A percentile compares a stretch with the other conserved stretches of the same genome.
Evolutionary conservation across 1,140 invertebrate genomes (phyloP).

Genomic region (Coelopa frigida): DNA sequence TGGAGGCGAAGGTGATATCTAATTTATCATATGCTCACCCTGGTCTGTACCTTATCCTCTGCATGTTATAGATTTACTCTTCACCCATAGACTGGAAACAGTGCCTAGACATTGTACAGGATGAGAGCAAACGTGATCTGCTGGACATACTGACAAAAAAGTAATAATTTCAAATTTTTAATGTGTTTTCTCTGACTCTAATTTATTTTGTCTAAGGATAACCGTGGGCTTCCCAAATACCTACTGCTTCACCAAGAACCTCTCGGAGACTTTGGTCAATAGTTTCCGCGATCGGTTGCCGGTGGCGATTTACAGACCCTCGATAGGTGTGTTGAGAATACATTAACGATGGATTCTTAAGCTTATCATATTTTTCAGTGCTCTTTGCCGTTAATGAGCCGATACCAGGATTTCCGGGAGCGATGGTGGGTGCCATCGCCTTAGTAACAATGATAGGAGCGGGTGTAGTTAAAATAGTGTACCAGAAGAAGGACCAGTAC

Average conservation of each 20-base stretch:
- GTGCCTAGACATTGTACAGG: conserved; percentile 25
- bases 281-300: conserved; percentile 66
- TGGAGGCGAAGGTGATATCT: conserved; percentile 64
- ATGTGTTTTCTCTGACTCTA: neutral
- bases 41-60: conserved; percentile 61
- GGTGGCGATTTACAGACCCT: conserved; percentile 78
- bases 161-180: conserved; percentile 13
- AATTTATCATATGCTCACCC: neutral
- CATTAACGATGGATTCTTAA: too few species aligned
- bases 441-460: conserved; percentile 29
- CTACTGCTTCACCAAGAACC: conserved; percentile 76
- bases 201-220: conserved; percentile 34
- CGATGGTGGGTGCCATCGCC: conserved; percentile 34
- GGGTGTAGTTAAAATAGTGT: conserved; percentile 32
- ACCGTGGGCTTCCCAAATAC: conserved; percentile 72
- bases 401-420: conserved; percentile 28
- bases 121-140: conserved; percentile 19
- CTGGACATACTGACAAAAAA: conserved; percentile 30
- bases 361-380: conserved; percentile 21
- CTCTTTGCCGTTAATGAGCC: conserved; percentile 27
- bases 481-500: conserved; percentile 12
- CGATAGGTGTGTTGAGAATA: conserved; percentile 54
- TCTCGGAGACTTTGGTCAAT: conserved; percentile 69
- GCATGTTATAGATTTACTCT: conserved; percentile 49
- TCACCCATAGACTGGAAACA: conserved; percentile 39